phyloP scores from a whole-genome alignment of 2,797 vertebrate species.

The Sparidentex hasta region DNA sequence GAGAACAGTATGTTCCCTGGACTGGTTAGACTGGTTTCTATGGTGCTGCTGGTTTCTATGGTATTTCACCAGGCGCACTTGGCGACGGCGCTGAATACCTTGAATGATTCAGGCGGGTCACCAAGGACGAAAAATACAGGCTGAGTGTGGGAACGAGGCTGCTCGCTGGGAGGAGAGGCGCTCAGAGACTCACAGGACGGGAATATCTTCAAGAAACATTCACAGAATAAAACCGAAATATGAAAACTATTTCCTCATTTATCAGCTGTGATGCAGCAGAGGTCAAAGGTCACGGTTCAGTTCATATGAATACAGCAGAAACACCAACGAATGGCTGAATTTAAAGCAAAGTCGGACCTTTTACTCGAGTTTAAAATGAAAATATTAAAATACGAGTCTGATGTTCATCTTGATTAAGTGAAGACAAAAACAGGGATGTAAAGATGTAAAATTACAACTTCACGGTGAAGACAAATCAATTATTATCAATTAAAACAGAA shows the following conservation, averaged over 20 bases:
- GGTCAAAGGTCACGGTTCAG: background rate
- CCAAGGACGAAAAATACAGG: background rate
- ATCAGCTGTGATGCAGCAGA: too few relatives aligned
- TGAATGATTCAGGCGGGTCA: slow-evolving; percentile 43
- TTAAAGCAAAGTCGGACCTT: background rate
- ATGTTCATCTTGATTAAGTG: too few relatives aligned
- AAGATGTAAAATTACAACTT: too few relatives aligned
- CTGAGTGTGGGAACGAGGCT: slow-evolving; percentile 1
- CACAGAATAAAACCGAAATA: too few relatives aligned
- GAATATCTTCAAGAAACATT: background rate
- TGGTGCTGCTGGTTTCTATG: slow-evolving; percentile 65
- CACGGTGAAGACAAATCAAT: too few relatives aligned
- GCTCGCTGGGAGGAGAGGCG: background rate
- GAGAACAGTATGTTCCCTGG: slow-evolving; percentile 42
- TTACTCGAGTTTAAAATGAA: too few relatives aligned
- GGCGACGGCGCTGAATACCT: slow-evolving; percentile 44
- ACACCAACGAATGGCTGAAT: background rate
- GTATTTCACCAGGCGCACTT: slow-evolving; percentile 35
- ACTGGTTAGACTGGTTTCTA: slow-evolving; percentile 70
- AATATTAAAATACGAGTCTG: too few relatives aligned
- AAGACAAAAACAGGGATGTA: too few relatives aligned
- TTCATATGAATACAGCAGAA: background rate
- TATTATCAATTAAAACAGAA: too few relatives aligned
- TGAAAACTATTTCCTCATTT: too few relatives aligned
- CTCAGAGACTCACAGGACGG: too few relatives aligned